phyloP scores from a whole-genome alignment of 2,797 vertebrate species.

The Coregonus ussuriensis region DNA sequence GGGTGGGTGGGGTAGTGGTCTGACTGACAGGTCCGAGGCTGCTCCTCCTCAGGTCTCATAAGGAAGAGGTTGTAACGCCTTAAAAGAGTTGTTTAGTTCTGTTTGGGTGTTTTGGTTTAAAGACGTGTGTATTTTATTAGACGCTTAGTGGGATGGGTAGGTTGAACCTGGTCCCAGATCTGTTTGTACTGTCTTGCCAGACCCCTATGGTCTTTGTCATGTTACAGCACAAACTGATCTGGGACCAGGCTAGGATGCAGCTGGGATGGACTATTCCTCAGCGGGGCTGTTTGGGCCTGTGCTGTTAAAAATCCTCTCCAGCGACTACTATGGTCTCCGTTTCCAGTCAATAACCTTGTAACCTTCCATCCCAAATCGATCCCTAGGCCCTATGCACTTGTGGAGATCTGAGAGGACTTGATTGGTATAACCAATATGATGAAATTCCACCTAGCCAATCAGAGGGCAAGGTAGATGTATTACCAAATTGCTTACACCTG shows the following conservation, averaged over 20 bases:
- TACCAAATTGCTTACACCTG: no score
- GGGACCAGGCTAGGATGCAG: slow-evolving; percentile 20
- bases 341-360: slow-evolving; percentile 1
- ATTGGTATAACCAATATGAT: no score
- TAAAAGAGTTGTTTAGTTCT: slow-evolving; percentile 53
- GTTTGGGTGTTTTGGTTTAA: slow-evolving; percentile 26
- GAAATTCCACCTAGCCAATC: no score
- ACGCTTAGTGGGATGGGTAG: slow-evolving; percentile 39
- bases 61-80: slow-evolving; percentile 45
- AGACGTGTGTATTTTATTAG: slow-evolving; percentile 39
- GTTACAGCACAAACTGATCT: not conserved
- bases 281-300: not conserved
- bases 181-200: no score
- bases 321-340: not conserved
- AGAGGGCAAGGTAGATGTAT: no score
- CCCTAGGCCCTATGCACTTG: no score
- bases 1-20: slow-evolving; percentile 21
- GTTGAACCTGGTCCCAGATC: slow-evolving; percentile 3
- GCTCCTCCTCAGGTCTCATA: slow-evolving; percentile 40
- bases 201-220: no score
- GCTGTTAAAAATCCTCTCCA: not conserved
- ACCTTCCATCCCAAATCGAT: no score
- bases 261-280: slow-evolving; percentile 23
- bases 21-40: not conserved
- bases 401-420: no score